Conservation (phyloP, 30 jellyfish, hydroid and myxozoan species). For the Turritopsis rubra region DNA sequence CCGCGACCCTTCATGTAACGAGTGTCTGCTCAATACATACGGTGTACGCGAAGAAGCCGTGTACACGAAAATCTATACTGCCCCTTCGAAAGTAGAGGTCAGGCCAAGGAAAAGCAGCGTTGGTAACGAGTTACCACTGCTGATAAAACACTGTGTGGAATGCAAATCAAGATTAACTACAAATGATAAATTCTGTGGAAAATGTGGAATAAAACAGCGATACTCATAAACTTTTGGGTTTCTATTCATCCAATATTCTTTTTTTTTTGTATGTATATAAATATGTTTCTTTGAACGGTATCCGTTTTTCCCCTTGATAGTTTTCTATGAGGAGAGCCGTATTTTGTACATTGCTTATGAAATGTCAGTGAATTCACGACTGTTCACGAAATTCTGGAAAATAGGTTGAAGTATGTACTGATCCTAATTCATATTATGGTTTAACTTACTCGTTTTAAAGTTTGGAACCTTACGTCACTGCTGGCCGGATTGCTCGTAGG, state of each 20-base stretch:
- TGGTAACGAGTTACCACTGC: neutral
- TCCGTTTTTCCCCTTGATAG: neutral
- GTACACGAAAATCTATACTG: neutral
- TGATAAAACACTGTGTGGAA: neutral
- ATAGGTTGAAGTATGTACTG: neutral
- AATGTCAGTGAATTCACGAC: neutral
- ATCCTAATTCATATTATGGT: neutral
- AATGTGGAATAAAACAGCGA: neutral
- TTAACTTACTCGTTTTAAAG: neutral
- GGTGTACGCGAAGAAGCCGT: neutral
- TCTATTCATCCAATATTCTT: neutral
- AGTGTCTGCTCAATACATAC: neutral
- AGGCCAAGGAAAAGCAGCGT: neutral
- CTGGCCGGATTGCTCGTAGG: neutral
- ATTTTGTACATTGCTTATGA: neutral
- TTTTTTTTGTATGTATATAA: neutral
- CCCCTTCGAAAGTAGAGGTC: neutral
- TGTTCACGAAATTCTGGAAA: neutral
- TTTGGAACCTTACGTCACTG: neutral
- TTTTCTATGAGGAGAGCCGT: neutral
- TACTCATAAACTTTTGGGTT: neutral
- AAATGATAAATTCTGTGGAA: constrained; percentile 1
- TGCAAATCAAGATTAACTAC: neutral
- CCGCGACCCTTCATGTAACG: neutral
- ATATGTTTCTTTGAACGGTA: neutral